Conservation (phyloP, 2,113 vertebrate species). For the Dicrurus megarhynchus region DNA sequence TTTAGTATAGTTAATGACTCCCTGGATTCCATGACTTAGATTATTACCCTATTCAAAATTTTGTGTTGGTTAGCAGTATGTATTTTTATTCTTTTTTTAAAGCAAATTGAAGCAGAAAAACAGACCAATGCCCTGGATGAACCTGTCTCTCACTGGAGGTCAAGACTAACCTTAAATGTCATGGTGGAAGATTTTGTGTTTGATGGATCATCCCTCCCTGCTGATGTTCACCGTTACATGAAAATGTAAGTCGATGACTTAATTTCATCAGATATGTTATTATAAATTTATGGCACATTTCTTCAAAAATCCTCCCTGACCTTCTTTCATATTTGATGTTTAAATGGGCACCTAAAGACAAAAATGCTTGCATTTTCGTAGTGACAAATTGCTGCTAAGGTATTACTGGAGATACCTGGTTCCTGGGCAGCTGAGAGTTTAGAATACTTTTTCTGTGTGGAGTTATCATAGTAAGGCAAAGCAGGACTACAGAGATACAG, state of each 20-base stretch:
- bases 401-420: background rate
- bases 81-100: background rate
- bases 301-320: background rate
- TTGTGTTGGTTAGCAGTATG: background rate
- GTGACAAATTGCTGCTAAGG: background rate
- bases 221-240: conserved; percentile 94
- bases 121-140: conserved; percentile 73
- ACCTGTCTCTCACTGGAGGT: conserved; percentile 93
- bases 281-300: background rate
- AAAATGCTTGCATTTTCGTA: background rate
- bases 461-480: background rate
- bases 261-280: background rate
- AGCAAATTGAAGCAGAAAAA: conserved; percentile 77
- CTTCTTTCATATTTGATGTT: background rate
- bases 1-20: background rate
- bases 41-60: background rate
- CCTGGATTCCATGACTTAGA: background rate
- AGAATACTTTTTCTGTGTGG: background rate
- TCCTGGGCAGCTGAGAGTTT: background rate
- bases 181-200: conserved; percentile 92
- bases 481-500: background rate
- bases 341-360: background rate
- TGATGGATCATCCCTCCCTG: conserved; percentile 88
- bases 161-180: conserved; percentile 88
- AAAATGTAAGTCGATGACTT: conserved; percentile 77